Base-by-base conservation (phyloP, 2,888 invertebrate species). In the Aphidoletes aphidimyza region DNA sequence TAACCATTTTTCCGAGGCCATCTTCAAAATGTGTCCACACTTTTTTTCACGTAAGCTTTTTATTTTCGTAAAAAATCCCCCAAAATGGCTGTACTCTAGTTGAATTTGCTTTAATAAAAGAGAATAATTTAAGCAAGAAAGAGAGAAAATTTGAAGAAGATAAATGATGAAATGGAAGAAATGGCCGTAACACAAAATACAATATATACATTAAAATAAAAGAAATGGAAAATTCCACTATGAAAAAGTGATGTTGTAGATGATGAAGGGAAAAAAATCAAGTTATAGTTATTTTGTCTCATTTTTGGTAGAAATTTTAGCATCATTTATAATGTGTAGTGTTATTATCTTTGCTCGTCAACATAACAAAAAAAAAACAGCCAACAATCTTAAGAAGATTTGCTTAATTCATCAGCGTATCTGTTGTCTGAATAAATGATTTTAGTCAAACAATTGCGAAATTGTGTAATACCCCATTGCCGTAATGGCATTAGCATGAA, bases 81-180 rank as follows among this genome's bases (percentile, higher is more conserved):
- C 69, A 69, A 69, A 30, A 69, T 69, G 69, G 69, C 69, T 69
- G 69, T 69, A 69, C 69, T 69, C 69, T 69, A 69, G 69, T 69
- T 69, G 69, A 69, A 69, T 34, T n/a, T 69, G 69, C 69, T 69
- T 69, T 69, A 69, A 69, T 69, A 0, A 69, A 69, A 69, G 8
- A 69, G 3, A 3, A 69, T 69, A 69, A 30, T 30, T 30, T 69
- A 69, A 69, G 69, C 34, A 30, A 30, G 2, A 0, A 54, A 54
- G 0, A 54, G 6, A 3, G 2, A 17, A 17, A 17, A 47, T 17
- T 2, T 17, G 17, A 47, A 47, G 17, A 47, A 2, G 17, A 26
- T 22, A 54, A 22, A 26, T 42, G 42, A 42, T 42, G 14, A 9
- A 42, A 42, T 9, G 42, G 14, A 42, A 42, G 14, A 42, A 6